A percentile compares a stretch with the other conserved stretches of the same genome.
phyloP scores from a whole-genome alignment of 2,888 invertebrate species.

The Melinaea marsaeus region DNA sequence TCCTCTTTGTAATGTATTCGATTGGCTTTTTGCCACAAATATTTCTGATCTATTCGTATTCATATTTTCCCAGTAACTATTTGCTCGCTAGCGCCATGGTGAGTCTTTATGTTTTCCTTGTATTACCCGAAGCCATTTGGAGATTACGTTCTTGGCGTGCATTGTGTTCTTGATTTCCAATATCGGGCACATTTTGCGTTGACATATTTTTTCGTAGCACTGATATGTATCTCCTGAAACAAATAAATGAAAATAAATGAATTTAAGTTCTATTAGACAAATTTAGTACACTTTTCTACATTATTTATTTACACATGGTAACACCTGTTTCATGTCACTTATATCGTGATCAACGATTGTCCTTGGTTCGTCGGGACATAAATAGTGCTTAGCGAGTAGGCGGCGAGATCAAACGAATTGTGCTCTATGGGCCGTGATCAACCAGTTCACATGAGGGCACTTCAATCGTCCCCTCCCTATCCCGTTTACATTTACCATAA shows the following conservation, averaged over 20 bases:
- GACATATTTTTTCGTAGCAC: slow-evolving; percentile 54
- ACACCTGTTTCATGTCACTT: slow-evolving; percentile 39
- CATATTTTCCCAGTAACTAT: slow-evolving; percentile 68
- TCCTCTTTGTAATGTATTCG: slow-evolving; percentile 55
- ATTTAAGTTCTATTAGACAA: slow-evolving; percentile 2
- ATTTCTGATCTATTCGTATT: slow-evolving; percentile 61
- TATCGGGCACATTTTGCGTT: slow-evolving; percentile 64
- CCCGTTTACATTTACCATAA: slow-evolving; percentile 29
- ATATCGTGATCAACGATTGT: slow-evolving; percentile 44
- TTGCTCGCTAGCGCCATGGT: slow-evolving; percentile 67
- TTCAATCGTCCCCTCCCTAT: slow-evolving; percentile 42
- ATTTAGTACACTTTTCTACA: slow-evolving; percentile 22
- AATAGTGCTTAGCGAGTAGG: slow-evolving; percentile 64
- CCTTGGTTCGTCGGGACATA: slow-evolving; percentile 60
- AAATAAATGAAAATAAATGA: slow-evolving; percentile 35
- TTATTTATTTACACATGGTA: slow-evolving; percentile 4
- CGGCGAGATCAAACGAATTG: slow-evolving; percentile 75
- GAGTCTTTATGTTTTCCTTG: slow-evolving; percentile 71
- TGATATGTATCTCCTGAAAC: slow-evolving; percentile 57
- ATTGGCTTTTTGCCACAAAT: slow-evolving; percentile 69
- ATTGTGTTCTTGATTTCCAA: slow-evolving; percentile 62
- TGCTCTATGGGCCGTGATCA: slow-evolving; percentile 69
- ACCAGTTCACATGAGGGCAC: slow-evolving; percentile 67
- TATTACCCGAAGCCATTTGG: slow-evolving; percentile 71
- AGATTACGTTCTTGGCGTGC: slow-evolving; percentile 73